Base-by-base conservation (phyloP, 1,140 invertebrate genomes). In the Eciton burchellii region DNA sequence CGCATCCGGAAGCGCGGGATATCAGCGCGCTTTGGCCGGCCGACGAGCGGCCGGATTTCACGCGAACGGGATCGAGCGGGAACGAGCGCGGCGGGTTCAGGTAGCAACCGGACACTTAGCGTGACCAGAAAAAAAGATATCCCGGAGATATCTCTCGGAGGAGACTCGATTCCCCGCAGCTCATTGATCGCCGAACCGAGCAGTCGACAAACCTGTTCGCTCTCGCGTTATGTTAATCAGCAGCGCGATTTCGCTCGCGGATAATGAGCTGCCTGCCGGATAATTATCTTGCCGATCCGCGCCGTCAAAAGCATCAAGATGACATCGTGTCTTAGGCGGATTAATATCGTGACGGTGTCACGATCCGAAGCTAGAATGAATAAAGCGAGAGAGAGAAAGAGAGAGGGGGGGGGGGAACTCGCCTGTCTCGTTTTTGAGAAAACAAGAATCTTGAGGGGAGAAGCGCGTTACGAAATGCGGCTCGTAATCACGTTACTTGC, bases 181-280 rank as follows among this genome's bases (percentile, higher is more conserved):
- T 57, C 66, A 49, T 49, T 56, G 82, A 81, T 81, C 72, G 62
- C 49, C 45, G 14, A 57, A 56, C 8, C 6, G 6, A 47, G 59
- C 16, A 54, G 68, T 49, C 60, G 77, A 72, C 54, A 59, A 70
- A 81, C 49, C 74, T 77, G 62, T 77, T 63, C 57, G 76, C 21
- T 52, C 16, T 52, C 11, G 57, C 47, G 29, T 71, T 24, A 81
- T 72, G 14, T 26, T 72, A 83, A 83, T 79, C 70, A 70, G 24
- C 45, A 2, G 35, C 35, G 26, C 63, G 63, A 54, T 79, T 24
- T 43, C 45, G 41, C 26, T 68, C 14, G 14, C 47, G 16, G 12
- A 56, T 68, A 77, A 76, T 63, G n/a, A 76, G 14, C 5, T n/a
- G 41, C n/a, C 41, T 0, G 29, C 6, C 49, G 6, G 49, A 79